phyloP scores from a whole-genome alignment of 2,888 invertebrate species.

The Ectropis crepuscularia region DNA sequence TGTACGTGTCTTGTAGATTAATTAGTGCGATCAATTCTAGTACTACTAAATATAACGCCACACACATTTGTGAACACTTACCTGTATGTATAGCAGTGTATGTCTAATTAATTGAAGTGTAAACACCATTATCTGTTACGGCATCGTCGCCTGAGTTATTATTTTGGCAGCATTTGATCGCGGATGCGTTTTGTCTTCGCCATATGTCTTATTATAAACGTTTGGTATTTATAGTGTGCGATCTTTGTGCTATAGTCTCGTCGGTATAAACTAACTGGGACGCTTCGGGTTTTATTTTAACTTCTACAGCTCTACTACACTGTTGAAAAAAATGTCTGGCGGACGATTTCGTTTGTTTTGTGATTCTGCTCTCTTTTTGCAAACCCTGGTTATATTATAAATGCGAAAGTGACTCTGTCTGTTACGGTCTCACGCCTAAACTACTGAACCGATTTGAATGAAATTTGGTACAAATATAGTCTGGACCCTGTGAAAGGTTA shows the following conservation, averaged over 20 bases:
- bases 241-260: conserved; percentile 55
- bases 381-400: no score
- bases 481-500: no score
- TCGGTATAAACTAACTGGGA: conserved; percentile 71
- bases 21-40: no score
- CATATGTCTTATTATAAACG: conserved; percentile 53
- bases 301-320: background rate
- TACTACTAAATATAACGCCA: no score
- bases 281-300: conserved; percentile 40
- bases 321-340: background rate
- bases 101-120: conserved; percentile 50
- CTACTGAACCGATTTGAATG: no score
- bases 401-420: no score
- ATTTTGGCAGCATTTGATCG: conserved; percentile 72
- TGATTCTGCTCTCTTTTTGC: no score
- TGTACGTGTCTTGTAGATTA: background rate
- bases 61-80: no score
- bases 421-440: no score
- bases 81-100: background rate
- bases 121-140: conserved; percentile 52
- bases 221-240: conserved; percentile 71
- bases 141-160: conserved; percentile 63
- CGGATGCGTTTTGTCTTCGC: conserved; percentile 74
- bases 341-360: no score
- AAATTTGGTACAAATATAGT: no score